phyloP scores from a whole-genome alignment of 2,797 vertebrate species.

The Molossus molossus region DNA sequence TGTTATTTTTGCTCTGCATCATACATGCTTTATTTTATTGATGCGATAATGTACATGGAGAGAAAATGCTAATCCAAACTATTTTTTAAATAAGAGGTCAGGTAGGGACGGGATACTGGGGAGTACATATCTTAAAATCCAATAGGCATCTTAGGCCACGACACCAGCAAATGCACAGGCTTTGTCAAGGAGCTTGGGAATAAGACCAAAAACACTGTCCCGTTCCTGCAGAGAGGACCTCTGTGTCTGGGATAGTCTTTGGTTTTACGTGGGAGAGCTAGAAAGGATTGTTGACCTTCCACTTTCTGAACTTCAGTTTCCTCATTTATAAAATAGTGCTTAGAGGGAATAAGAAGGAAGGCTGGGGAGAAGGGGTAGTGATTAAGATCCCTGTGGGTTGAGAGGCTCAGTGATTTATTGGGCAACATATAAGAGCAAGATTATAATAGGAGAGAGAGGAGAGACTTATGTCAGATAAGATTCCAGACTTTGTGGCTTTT shows the following conservation, averaged over 20 bases:
- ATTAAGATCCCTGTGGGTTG: neutral
- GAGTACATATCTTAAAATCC: conserved; percentile 5
- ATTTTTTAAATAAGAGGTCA: conserved; percentile 7
- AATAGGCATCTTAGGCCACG: neutral
- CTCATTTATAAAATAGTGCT: conserved; percentile 57
- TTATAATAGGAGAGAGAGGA: neutral
- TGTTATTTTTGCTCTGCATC: conserved; percentile 1
- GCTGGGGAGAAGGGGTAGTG: neutral
- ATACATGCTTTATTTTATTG: conserved; percentile 20
- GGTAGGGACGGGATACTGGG: neutral
- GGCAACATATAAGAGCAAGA: conserved; percentile 29
- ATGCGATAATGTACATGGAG: conserved; percentile 36
- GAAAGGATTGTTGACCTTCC: conserved; percentile 20
- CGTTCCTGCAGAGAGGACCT: neutral
- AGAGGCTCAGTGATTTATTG: conserved; percentile 60
- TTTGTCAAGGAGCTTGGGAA: neutral
- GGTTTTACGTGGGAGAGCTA: neutral
- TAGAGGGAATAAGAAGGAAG: conserved; percentile 3
- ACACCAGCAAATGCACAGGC: neutral
- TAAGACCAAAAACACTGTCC: neutral
- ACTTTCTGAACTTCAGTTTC: conserved; percentile 69
- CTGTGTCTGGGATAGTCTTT: neutral
- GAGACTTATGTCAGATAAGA: neutral
- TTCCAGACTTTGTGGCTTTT: conserved; percentile 12
- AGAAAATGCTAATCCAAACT: conserved; percentile 41